Conservation (phyloP, 53 echinoderm and acorn worm genomes). For the Holothuria leucospilota region DNA sequence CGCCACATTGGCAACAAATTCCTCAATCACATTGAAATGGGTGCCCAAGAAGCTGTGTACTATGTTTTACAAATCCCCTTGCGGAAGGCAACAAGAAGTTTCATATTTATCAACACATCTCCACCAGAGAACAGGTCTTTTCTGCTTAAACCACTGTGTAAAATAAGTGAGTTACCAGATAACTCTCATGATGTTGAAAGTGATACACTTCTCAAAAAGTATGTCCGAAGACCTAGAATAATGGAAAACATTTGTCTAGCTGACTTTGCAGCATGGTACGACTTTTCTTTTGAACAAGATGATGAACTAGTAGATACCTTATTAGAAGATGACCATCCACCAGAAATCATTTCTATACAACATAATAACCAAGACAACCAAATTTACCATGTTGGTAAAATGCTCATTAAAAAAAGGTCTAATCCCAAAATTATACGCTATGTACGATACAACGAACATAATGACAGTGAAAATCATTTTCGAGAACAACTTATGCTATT, state of each 20-base stretch:
- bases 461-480: background rate
- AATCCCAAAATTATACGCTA: background rate
- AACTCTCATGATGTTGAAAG: background rate
- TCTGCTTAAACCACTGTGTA: background rate
- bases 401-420: background rate
- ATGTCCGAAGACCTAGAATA: background rate
- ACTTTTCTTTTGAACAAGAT: background rate
- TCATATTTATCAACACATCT: slow-evolving; percentile 5
- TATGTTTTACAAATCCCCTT: background rate
- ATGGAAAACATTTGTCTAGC: background rate
- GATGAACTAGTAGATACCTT: background rate
- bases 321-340: background rate
- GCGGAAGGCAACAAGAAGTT: background rate
- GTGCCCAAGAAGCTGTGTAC: slow-evolving; percentile 14
- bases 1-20: slow-evolving; percentile 15
- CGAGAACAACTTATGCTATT: slow-evolving; percentile 26
- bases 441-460: background rate
- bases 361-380: too few relatives aligned
- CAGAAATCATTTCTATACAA: background rate
- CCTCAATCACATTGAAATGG: background rate
- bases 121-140: background rate
- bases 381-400: too few relatives aligned
- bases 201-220: background rate
- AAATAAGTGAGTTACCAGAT: background rate
- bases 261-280: background rate